A percentile compares a stretch with the other conserved stretches of the same genome.
These are phyloP conservation scores for Cosmorhoe ocellata DNA, from an alignment of 2,888 invertebrate genomes.

Conservation along the genomic window DNA sequence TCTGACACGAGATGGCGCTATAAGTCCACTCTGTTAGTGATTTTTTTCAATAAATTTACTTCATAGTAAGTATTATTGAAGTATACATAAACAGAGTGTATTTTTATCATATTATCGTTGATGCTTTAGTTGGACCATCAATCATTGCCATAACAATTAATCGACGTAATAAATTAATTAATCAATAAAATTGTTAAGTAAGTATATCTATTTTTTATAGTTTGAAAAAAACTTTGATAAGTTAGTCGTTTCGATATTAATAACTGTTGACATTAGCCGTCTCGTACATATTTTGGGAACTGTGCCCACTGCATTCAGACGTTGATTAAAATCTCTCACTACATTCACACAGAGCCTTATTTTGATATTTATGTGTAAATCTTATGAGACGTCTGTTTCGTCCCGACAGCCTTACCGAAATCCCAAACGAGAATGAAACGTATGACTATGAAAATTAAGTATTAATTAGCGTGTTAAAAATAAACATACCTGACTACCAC, in stretches of 20 bases:
- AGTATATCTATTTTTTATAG: too few species aligned
- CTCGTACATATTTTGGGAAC: constrained; percentile 48
- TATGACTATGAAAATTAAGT: constrained; percentile 42
- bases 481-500: constrained; percentile 67
- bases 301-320: constrained; percentile 58
- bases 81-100: too few species aligned
- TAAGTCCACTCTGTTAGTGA: constrained; percentile 22
- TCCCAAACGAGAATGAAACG: constrained; percentile 43
- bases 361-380: constrained; percentile 79
- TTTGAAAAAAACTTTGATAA: too few species aligned
- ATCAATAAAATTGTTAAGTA: too few species aligned
- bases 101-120: too few species aligned
- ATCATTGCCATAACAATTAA: too few species aligned
- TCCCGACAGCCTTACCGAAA: constrained; percentile 48
- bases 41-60: too few species aligned
- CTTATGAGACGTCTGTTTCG: constrained; percentile 69
- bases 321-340: constrained; percentile 80
- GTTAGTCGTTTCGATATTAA: too few species aligned
- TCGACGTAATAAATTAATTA: too few species aligned
- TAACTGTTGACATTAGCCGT: constrained; percentile 48
- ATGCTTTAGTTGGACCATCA: too few species aligned
- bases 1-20: constrained; percentile 46
- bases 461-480: constrained; percentile 43
- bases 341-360: constrained; percentile 76
- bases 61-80: too few species aligned